phyloP scores from a whole-genome alignment of 2,888 invertebrate genomes.

The Tinea trinotella region DNA sequence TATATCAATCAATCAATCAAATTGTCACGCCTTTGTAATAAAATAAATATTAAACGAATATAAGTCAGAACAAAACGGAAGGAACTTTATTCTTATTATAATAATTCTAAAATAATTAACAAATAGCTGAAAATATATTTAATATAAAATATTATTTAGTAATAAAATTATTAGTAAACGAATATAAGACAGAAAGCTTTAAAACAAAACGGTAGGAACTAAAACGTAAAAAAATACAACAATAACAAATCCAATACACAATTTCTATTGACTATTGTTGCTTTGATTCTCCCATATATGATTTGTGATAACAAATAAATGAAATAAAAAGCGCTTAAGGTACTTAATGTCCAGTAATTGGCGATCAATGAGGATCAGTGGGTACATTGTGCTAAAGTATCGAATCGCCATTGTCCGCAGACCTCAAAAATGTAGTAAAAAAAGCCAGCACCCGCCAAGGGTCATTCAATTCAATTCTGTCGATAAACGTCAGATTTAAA shows the following conservation, averaged over 20 bases:
- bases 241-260: slow-evolving; percentile 46
- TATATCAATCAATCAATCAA: too few species aligned
- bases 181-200: too few species aligned
- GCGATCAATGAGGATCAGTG: slow-evolving; percentile 73
- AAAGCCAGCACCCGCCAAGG: slow-evolving; percentile 52
- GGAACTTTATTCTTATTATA: too few species aligned
- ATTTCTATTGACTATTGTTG: slow-evolving; percentile 58
- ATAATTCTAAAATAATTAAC: too few species aligned
- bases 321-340: slow-evolving; percentile 66
- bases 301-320: slow-evolving; percentile 69
- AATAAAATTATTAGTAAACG: too few species aligned
- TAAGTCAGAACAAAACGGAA: too few species aligned
- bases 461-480: slow-evolving; percentile 51
- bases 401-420: slow-evolving; percentile 54
- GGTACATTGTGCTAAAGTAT: slow-evolving; percentile 65
- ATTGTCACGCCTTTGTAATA: too few species aligned
- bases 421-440: slow-evolving; percentile 45
- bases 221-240: slow-evolving; percentile 48
- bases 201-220: too few species aligned
- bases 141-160: too few species aligned
- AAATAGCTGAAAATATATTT: too few species aligned
- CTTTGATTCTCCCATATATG: slow-evolving; percentile 53
- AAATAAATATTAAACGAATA: too few species aligned
- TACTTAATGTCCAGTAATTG: slow-evolving; percentile 73
- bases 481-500: slow-evolving; percentile 49